Conservation (phyloP, 2,888 invertebrate species). For the Sinotaia quadrata region DNA sequence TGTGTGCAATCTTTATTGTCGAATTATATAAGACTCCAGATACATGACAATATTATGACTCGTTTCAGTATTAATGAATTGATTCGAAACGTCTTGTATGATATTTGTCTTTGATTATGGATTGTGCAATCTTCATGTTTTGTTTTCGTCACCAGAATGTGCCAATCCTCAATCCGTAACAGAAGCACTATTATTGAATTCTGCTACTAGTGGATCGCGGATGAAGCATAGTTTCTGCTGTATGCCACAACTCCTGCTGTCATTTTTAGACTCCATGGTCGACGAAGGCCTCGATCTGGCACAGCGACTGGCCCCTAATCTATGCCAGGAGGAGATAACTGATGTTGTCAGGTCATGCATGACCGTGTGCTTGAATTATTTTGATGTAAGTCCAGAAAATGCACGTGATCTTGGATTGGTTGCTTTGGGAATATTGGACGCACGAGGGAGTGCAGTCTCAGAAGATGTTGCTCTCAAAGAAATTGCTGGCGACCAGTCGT, state of each 20-base stretch:
- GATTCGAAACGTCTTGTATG: too few relatives aligned
- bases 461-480: too few relatives aligned
- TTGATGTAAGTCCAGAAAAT: not conserved
- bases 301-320: not conserved
- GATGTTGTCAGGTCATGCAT: not conserved
- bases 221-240: too few relatives aligned
- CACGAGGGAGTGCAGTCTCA: not conserved
- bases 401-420: not conserved
- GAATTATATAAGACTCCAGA: too few relatives aligned
- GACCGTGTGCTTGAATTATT: not conserved
- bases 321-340: not conserved
- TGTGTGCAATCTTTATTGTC: too few relatives aligned
- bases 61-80: too few relatives aligned
- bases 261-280: slow-evolving; percentile 6
- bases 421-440: not conserved
- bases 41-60: too few relatives aligned
- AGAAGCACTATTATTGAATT: slow-evolving; percentile 11
- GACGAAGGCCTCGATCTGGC: not conserved
- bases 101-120: too few relatives aligned
- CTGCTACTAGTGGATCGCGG: too few relatives aligned
- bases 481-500: too few relatives aligned
- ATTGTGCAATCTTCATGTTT: too few relatives aligned
- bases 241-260: slow-evolving; percentile 10
- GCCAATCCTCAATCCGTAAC: not conserved
- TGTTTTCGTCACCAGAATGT: not conserved